Base-by-base conservation (phyloP, 1,140 invertebrate species). In the Bactericera cockerelli region DNA sequence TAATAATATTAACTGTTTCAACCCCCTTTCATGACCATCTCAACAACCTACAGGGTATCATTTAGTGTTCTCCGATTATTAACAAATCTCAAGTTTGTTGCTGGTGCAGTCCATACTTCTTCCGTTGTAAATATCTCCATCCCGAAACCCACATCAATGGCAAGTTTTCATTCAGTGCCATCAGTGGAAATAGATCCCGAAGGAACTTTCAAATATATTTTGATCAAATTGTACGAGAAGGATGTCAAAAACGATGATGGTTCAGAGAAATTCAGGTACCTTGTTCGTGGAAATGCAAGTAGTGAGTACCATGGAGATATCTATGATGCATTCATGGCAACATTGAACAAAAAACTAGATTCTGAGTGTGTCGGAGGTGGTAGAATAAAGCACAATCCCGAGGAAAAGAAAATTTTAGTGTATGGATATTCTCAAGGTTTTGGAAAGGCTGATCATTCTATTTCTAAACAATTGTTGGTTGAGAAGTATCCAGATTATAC, bases 341-440 rank as follows among this genome's bases (percentile, higher is more conserved):
- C n/a, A n/a, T n/a, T n/a, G n/a, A n/a, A n/a, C 72, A 63, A 71
- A 19, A 76, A 79, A 1, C 63, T 87, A 57, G 79, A 83, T 57
- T 77, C 78, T 64, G 81, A 88, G 64, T 87, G 86, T 67, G 66
- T 87, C 10, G 90, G 90, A 8, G 90, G 90, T 59, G 91, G 91
- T 16, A 76, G 88, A 65, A 93, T 94, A 64, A 74, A 81, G 21
- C 87, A 91, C 70, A 79, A 88, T 38, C 68, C 82, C 1, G 73
- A 72, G 1, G 74, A 77, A n/a, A 90, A 89, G 67, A 79, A 75
- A 56, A 79, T 94, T 54, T 77, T 83, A 65, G 86, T 94, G 61
- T 93, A 87, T 72, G 89, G 89, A 56, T 91, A 91, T 70, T 93
- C 89, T 19, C 82, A 87, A 75, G 82, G 84, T 2, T 93, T 81